A percentile compares a stretch with the other conserved stretches of the same genome.
Evolutionary conservation across 2,888 invertebrate genomes (phyloP).

Genomic region (Mesoligia furuncula): DNA sequence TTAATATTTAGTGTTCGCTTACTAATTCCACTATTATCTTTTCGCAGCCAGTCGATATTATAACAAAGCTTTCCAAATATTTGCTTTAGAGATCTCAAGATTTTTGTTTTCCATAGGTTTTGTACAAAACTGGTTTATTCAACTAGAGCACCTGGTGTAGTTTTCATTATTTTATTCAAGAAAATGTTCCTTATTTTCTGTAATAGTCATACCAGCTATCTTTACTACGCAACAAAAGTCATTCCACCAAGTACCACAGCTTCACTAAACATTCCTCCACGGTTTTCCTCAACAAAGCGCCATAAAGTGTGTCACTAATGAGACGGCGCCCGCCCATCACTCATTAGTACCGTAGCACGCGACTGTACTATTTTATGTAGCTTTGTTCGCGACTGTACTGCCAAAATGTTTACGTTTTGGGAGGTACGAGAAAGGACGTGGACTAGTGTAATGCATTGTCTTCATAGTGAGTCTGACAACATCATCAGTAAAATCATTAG

Average conservation of each 20-base stretch:
- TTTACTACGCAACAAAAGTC: slow-evolving; percentile 26
- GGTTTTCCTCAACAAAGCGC: slow-evolving; percentile 50
- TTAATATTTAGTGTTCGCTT: too few relatives aligned
- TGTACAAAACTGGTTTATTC: neutral
- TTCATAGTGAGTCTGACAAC: neutral
- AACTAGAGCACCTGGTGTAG: neutral
- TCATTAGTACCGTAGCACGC: slow-evolving; percentile 61
- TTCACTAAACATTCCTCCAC: slow-evolving; percentile 51
- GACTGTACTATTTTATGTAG: slow-evolving; percentile 51
- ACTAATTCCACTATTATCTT: too few relatives aligned
- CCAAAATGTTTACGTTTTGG: slow-evolving; percentile 29
- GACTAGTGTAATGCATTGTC: slow-evolving; percentile 6
- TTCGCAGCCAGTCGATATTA: too few relatives aligned
- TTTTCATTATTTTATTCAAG: neutral
- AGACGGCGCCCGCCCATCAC: slow-evolving; percentile 62
- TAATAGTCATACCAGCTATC: neutral
- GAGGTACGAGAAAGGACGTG: neutral
- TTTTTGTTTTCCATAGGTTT: neutral
- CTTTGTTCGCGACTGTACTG: slow-evolving; percentile 41
- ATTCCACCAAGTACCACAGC: slow-evolving; percentile 20
- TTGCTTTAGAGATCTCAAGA: neutral
- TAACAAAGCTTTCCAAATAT: neutral
- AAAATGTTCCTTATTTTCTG: neutral
- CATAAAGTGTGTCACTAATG: slow-evolving; percentile 67
- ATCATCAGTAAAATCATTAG: neutral